Percentiles rank a stretch among this genome's conserved stretches.
Evolutionary conservation across 2,888 invertebrate species (phyloP).

Genomic region (Mamestra brassicae): DNA sequence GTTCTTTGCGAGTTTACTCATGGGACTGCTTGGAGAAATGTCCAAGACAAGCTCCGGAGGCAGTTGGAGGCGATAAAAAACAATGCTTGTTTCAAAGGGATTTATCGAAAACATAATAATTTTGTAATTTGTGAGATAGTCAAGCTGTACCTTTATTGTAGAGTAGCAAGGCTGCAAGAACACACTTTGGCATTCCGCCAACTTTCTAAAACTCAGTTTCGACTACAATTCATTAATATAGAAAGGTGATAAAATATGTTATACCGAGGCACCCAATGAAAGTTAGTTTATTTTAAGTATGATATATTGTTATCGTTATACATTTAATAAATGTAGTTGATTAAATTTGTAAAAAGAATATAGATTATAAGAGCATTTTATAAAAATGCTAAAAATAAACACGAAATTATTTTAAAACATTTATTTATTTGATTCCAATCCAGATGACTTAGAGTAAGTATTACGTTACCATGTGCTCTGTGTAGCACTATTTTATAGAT

Average conservation of each 20-base stretch:
- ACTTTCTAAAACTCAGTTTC: neutral
- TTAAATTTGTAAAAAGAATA: neutral
- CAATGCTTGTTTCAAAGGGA: neutral
- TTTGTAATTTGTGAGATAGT: neutral
- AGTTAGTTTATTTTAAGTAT: neutral
- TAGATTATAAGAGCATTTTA: neutral
- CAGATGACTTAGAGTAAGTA: slow-evolving; percentile 32
- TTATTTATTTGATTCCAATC: slow-evolving; percentile 21
- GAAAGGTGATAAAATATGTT: neutral
- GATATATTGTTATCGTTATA: slow-evolving; percentile 14
- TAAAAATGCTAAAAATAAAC: slow-evolving; percentile 5
- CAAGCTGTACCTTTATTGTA: slow-evolving; percentile 13
- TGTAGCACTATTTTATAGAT: no score
- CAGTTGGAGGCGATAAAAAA: slow-evolving; percentile 69
- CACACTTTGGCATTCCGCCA: neutral
- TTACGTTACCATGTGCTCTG: neutral
- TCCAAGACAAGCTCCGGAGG: slow-evolving; percentile 83
- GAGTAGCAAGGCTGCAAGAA: no score
- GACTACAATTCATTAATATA: neutral
- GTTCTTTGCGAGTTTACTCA: slow-evolving; percentile 81
- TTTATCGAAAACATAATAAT: neutral
- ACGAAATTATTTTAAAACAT: neutral
- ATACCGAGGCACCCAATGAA: neutral
- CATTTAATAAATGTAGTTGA: slow-evolving; percentile 2
- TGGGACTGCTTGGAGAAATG: slow-evolving; percentile 85